phyloP scores from a whole-genome alignment of 2,797 vertebrate species.

The Chloroceryle amazona region DNA sequence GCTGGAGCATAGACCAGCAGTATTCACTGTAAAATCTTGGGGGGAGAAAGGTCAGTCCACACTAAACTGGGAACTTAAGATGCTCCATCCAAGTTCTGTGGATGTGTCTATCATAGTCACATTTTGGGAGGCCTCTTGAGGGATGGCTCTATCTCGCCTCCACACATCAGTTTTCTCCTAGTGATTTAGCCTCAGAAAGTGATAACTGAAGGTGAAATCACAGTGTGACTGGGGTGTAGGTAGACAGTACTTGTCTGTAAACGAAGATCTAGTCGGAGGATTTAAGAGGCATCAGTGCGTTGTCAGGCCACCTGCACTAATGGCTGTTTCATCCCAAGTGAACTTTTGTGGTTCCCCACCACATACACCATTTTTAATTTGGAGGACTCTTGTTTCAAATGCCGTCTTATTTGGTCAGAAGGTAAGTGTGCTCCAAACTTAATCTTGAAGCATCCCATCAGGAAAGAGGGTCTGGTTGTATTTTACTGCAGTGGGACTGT shows the following conservation, averaged over 20 bases:
- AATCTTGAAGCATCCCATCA: fast-evolving
- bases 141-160: neutral
- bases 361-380: fast-evolving
- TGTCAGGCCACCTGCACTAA: neutral
- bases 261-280: neutral
- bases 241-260: neutral
- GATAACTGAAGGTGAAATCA: neutral
- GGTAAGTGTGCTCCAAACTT: neutral
- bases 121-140: neutral
- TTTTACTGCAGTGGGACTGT: neutral
- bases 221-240: neutral
- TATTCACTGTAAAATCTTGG: neutral
- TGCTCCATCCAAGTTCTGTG: neutral
- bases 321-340: neutral
- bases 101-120: neutral
- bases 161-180: neutral
- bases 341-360: neutral
- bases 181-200: neutral
- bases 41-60: neutral
- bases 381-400: neutral
- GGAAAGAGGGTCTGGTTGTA: neutral
- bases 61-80: neutral
- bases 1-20: neutral
- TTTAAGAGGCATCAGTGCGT: neutral
- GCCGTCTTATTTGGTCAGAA: neutral